Evolutionary conservation across 2,888 invertebrate species (phyloP), one percentile per base, ranked within the genome.

Genomic region (Torymus aiolomorphi): DNA sequence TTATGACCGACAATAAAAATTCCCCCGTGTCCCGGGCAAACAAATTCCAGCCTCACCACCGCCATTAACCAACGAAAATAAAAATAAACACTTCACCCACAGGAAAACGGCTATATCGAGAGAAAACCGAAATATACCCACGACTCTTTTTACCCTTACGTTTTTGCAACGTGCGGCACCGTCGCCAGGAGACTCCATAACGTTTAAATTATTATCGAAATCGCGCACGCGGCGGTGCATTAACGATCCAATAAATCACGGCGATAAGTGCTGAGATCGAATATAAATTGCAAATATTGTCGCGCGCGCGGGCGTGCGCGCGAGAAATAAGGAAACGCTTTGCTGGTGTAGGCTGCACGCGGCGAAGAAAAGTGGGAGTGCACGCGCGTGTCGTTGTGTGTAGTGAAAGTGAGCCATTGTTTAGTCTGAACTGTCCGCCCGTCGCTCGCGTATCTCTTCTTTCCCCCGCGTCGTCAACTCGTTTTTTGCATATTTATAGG

Each of bases 381-480:
- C 71, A 62, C 4, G 12, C 16, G 51, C 70, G 78, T 82, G 78
- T 82, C 74, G 80, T 42, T 8, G 42, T 42, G 42, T 42, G 8
- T 71, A 73, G 80, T 78, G 80, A 81, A 81, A 81, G 78, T 81
- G 61, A 78, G 80, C 82, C 84, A 86, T 87, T 88, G 87, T 88
- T 86, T 86, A 86, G 86, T 86, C 86, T 86, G 81, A 82, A 84
- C 85, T 84, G 84, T 86, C 84, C 82, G 83, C 82, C 84, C 83
- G 51, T 66, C 77, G 71, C 78, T 74, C 63, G 75, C 78, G 73
- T 72, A 24, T 59, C n/a, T 12, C 52, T 42, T 16, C 16, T 66
- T 62, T 12, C 24, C 61, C 49, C 69, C 14, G 62, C 54, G 65
- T 51, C 2, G 20, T 52, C 59, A 0, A 3, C 18, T 42, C 24